phyloP scores from a whole-genome alignment of 2,797 vertebrate species.

The Sandelia bainsii region DNA sequence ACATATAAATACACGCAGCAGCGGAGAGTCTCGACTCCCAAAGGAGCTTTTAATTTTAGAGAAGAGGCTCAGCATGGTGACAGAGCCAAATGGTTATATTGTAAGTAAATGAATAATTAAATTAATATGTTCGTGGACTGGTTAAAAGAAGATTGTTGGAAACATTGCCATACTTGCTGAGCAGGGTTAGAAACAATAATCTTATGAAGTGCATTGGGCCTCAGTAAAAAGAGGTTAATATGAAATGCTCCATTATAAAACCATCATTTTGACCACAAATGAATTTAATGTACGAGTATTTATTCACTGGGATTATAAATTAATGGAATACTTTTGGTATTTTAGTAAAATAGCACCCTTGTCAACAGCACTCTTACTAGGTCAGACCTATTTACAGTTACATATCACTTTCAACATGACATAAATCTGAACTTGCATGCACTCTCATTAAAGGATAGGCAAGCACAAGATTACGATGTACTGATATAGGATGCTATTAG shows the following conservation, averaged over 20 bases:
- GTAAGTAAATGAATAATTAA: not conserved
- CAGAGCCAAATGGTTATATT: not conserved
- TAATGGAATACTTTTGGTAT: not conserved
- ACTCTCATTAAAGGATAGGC: too few species aligned
- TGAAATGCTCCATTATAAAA: not conserved
- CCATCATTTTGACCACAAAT: not conserved
- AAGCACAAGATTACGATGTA: too few species aligned
- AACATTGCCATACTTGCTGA: not conserved
- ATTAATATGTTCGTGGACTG: not conserved
- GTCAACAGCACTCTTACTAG: too few species aligned
- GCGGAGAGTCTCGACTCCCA: constrained; percentile 25
- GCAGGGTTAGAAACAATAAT: not conserved
- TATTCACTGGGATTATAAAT: not conserved
- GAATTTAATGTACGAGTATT: not conserved
- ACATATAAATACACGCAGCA: constrained; percentile 39
- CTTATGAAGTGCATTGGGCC: not conserved
- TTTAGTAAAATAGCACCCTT: too few species aligned
- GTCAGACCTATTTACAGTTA: too few species aligned
- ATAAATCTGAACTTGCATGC: too few species aligned
- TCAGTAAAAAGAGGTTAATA: not conserved
- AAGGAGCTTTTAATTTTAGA: constrained; percentile 26
- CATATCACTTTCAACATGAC: too few species aligned
- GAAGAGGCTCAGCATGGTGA: constrained; percentile 14
- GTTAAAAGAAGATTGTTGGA: not conserved
- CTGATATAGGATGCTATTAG: too few species aligned